These are phyloP conservation scores for Caloenas nicobarica DNA, from an alignment of 2,113 vertebrate genomes.

Conservation along the genomic window DNA sequence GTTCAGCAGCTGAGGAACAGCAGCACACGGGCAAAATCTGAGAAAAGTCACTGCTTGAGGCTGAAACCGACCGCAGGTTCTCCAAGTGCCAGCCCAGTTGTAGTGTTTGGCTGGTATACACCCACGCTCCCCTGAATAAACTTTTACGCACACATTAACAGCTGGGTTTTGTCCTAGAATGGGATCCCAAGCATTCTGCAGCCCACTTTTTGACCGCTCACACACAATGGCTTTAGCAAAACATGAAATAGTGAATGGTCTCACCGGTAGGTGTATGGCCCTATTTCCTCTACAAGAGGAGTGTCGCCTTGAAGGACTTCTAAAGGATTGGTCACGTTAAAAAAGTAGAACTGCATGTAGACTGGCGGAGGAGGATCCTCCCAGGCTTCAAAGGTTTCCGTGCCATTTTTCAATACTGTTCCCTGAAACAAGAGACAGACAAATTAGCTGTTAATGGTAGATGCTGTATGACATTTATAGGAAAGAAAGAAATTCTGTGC, in stretches of 20 bases:
- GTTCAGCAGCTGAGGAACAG: not conserved
- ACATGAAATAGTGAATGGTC: not conserved
- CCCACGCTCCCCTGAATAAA: not conserved
- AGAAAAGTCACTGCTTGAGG: not conserved
- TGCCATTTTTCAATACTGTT: slow-evolving; percentile 87
- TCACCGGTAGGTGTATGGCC: slow-evolving; percentile 94
- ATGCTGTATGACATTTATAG: not conserved
- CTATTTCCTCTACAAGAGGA: slow-evolving; percentile 82
- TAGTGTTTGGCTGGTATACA: not conserved
- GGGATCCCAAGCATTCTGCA: not conserved
- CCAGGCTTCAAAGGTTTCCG: slow-evolving; percentile 88
- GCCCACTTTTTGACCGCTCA: not conserved
- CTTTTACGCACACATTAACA: not conserved
- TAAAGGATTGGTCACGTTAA: slow-evolving; percentile 87
- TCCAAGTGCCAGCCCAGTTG: not conserved
- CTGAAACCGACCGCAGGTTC: not conserved
- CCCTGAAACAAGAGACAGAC: slow-evolving; percentile 75
- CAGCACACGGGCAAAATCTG: not conserved
- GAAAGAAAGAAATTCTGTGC: not conserved
- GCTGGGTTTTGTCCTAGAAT: not conserved
- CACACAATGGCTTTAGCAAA: not conserved
- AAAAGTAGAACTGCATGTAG: slow-evolving; percentile 93
- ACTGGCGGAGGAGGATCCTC: slow-evolving; percentile 88
- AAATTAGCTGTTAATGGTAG: not conserved
- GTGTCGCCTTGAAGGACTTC: slow-evolving; percentile 82